Base-by-base conservation (phyloP, 2,113 vertebrate species). In the Mastomys natalensis region DNA sequence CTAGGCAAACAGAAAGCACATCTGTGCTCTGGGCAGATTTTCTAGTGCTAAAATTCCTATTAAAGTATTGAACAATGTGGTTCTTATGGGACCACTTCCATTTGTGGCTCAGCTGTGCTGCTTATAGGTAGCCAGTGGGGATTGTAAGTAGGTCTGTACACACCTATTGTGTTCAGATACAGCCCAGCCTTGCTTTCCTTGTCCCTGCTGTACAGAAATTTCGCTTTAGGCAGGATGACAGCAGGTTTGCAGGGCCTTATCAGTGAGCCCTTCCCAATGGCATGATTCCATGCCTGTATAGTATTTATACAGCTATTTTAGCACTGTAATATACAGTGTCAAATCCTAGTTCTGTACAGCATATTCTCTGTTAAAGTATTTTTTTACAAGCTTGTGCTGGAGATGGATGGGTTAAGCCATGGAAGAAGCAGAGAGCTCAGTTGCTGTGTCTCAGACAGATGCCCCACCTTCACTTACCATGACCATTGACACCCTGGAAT, bases 291-390 rank as follows among this genome's bases (percentile, higher is more conserved):
- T 94, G 96, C 96, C 98, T 98, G 98, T 98, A 99, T 98, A 99
- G 98, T 99, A 99, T 99, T 99, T 99, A 99, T 99, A 98, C 97
- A 90, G 97, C 98, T 97, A 97, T 98, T 98, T 98, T 98, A 98
- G 98, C 98, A 94, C 96, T 98, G 98, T 97, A 87, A 95, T 80
- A 97, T 73, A 94, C 62, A n/a, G 24, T 90, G 87, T 97, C 82
- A 82, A 87, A 70, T 76, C 93, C 96, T n/a, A 84, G 87, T 95
- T 95, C 93, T 95, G 89, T 98, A 95, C 84, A 98, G 98, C 98
- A 97, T 98, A 98, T 98, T 97, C 93, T 98, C 93, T 98, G 98
- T 98, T 96, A 98, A 89, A 98, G 91, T 99, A 98, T 99, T 99
- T 99, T 99, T 99, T 98, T 98, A 98, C 97, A 98, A 98, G 97